phyloP scores from a whole-genome alignment of 2,797 vertebrate genomes.

The Hydrophis major region DNA sequence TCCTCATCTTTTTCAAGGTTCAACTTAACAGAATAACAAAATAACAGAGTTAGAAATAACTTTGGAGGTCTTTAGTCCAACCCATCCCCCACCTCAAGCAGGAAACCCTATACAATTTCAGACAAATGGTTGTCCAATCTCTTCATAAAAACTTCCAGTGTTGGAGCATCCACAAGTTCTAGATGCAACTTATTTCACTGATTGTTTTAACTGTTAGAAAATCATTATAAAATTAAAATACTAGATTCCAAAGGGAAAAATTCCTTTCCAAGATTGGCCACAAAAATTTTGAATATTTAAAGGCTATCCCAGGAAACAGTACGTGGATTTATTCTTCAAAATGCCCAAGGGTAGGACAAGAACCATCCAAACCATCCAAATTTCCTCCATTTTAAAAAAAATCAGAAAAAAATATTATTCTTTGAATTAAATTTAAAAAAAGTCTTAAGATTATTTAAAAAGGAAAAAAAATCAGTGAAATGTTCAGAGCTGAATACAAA shows the following conservation, averaged over 20 bases:
- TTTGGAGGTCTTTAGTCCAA: background rate
- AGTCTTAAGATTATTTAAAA: background rate
- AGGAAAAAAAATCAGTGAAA: background rate
- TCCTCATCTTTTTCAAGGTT: background rate
- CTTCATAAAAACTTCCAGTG: background rate
- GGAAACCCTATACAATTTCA: background rate
- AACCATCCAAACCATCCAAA: background rate
- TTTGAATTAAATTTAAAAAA: conserved; percentile 12
- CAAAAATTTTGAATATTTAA: background rate
- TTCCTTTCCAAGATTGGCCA: background rate
- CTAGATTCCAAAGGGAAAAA: background rate
- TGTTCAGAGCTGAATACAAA: conserved; percentile 5
- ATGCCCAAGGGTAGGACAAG: background rate
- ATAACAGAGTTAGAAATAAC: background rate
- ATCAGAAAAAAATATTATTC: background rate
- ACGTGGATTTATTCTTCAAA: background rate
- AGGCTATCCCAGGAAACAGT: background rate
- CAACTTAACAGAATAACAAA: background rate
- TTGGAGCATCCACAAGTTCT: background rate
- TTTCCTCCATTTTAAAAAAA: background rate
- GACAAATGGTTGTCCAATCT: background rate
- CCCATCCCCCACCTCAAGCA: background rate
- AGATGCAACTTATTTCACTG: background rate
- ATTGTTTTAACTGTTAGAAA: background rate
- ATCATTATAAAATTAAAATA: background rate